These are phyloP conservation scores for Aphelocoma californica DNA, from an alignment of 2,797 vertebrate genomes.

Conservation along the genomic window DNA sequence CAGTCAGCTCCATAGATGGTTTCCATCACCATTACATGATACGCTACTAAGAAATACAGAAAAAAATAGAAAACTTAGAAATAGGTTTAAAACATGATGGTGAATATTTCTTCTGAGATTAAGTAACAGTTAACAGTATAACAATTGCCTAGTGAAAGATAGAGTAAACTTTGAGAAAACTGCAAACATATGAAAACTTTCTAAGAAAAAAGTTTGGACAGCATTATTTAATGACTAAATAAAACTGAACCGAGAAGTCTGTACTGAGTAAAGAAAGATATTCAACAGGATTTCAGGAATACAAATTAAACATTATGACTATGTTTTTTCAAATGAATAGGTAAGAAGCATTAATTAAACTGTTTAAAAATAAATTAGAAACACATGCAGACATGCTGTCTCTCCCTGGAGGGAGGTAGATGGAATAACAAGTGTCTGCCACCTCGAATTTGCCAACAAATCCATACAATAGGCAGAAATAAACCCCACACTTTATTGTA, in stretches of 20 bases:
- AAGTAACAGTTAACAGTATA: neutral
- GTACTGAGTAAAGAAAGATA: neutral
- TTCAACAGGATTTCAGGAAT: neutral
- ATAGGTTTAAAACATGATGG: neutral
- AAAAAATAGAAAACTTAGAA: neutral
- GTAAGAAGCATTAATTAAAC: constrained; percentile 2
- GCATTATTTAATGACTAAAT: neutral
- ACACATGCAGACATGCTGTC: neutral
- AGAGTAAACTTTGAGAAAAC: neutral
- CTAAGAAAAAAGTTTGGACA: neutral
- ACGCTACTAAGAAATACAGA: neutral
- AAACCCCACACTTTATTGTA: neutral
- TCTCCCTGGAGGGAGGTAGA: neutral
- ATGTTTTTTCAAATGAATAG: neutral
- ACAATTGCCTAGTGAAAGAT: neutral
- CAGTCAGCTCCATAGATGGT: neutral
- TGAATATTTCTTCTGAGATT: neutral
- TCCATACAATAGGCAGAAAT: neutral
- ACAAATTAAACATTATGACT: neutral
- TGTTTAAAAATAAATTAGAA: constrained; percentile 35
- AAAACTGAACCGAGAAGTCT: neutral
- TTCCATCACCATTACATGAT: neutral
- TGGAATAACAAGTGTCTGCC: neutral
- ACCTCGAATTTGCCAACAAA: constrained; percentile 1
- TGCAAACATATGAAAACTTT: neutral